Evolutionary conservation across 2,888 invertebrate genomes (phyloP).

Genomic region (Agriopis marginaria): DNA sequence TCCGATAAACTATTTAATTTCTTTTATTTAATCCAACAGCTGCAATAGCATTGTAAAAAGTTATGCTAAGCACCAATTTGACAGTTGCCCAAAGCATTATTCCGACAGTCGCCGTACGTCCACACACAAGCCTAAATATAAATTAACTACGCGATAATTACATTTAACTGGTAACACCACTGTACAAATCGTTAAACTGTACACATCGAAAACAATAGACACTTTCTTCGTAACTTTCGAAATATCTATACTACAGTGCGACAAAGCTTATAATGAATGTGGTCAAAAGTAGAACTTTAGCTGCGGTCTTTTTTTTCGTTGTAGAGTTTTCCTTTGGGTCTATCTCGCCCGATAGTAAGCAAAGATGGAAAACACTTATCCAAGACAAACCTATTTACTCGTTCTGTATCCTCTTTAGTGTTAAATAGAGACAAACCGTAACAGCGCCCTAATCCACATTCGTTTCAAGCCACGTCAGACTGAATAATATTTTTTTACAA

Average conservation of each 20-base stretch:
- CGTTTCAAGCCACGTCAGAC: not conserved
- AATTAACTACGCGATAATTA: constrained; percentile 33
- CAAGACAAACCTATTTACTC: too few relatives aligned
- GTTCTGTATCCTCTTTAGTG: too few relatives aligned
- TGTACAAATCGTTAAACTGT: constrained; percentile 3
- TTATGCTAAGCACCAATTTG: too few relatives aligned
- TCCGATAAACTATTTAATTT: too few relatives aligned
- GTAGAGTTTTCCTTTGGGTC: too few relatives aligned
- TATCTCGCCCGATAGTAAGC: too few relatives aligned
- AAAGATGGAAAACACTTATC: too few relatives aligned
- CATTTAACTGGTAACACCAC: constrained; percentile 37
- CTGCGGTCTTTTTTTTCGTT: too few relatives aligned
- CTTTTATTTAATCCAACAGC: too few relatives aligned
- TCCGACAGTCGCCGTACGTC: constrained; percentile 28
- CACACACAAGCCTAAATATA: constrained; percentile 25
- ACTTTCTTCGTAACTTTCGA: not conserved
- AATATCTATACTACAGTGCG: not conserved
- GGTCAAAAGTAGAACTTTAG: too few relatives aligned
- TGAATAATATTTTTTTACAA: not conserved
- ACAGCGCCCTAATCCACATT: not conserved
- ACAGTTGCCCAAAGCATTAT: not conserved
- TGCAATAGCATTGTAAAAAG: too few relatives aligned
- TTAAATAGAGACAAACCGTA: too few relatives aligned
- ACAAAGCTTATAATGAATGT: not conserved
- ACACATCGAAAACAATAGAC: not conserved